These are phyloP conservation scores for Lepeophtheirus salmonis DNA, from an alignment of 1,140 invertebrate genomes.

Conservation along the genomic window DNA sequence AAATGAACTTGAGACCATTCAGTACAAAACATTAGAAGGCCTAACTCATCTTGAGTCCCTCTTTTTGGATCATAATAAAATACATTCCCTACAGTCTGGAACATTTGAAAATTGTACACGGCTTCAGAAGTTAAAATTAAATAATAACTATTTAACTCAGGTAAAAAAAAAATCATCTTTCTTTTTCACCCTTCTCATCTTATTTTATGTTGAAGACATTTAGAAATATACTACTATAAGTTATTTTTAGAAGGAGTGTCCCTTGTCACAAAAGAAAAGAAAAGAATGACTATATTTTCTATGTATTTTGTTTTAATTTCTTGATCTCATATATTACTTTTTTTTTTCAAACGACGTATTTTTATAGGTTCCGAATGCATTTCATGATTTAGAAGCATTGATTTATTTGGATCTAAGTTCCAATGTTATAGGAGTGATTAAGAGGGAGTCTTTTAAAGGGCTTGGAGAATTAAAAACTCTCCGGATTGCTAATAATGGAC, in stretches of 20 bases:
- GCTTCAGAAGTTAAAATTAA: slow-evolving; percentile 65
- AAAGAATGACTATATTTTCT: too few relatives aligned
- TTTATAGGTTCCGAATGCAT: slow-evolving; percentile 2
- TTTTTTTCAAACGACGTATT: too few relatives aligned
- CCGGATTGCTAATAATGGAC: slow-evolving; percentile 63
- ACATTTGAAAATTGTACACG: slow-evolving; percentile 56
- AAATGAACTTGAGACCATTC: slow-evolving; percentile 41
- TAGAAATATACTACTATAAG: too few relatives aligned
- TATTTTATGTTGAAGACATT: too few relatives aligned
- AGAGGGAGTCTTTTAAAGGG: slow-evolving; percentile 41
- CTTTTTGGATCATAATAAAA: slow-evolving; percentile 50
- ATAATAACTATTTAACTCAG: slow-evolving; percentile 54
- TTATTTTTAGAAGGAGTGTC: too few relatives aligned
- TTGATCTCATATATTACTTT: not conserved
- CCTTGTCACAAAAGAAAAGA: too few relatives aligned
- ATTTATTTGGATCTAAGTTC: slow-evolving; percentile 1
- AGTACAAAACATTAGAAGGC: slow-evolving; percentile 40
- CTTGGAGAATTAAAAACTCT: slow-evolving; percentile 63
- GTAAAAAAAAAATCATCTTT: slow-evolving; percentile 35
- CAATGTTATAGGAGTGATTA: slow-evolving; percentile 8
- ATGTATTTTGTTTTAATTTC: too few relatives aligned
- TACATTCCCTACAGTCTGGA: slow-evolving; percentile 43
- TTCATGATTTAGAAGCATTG: not conserved
- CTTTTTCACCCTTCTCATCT: too few relatives aligned
- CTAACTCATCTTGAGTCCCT: slow-evolving; percentile 48